Conservation (phyloP, 2,797 vertebrate species). For the Propithecus deckenii region DNA sequence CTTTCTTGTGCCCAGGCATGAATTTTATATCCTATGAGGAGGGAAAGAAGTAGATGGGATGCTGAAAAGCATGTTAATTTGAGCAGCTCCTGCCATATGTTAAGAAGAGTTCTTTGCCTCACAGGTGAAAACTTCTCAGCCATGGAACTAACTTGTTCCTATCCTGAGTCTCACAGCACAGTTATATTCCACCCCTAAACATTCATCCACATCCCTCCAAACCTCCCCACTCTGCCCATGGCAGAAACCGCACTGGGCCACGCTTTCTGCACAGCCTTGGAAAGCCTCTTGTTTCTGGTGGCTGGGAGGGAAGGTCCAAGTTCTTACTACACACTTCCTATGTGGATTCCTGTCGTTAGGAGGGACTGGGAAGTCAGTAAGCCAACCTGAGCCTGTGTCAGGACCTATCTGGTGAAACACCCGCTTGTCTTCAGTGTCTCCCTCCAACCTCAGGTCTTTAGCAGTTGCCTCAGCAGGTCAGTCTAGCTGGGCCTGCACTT, state of each 20-base stretch:
- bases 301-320: not conserved
- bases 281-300: slow-evolving; percentile 9
- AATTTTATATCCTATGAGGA: not conserved
- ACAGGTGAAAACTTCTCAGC: slow-evolving; percentile 1
- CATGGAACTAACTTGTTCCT: not conserved
- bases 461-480: not conserved
- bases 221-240: not conserved
- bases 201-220: not conserved
- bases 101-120: not conserved
- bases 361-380: not conserved
- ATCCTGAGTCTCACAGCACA: not conserved
- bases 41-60: not conserved
- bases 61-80: slow-evolving; percentile 22
- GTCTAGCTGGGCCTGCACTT: not conserved
- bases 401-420: not conserved
- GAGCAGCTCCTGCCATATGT: slow-evolving; percentile 13
- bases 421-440: not conserved
- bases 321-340: not conserved
- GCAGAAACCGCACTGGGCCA: not conserved
- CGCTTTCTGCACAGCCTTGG: not conserved
- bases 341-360: not conserved
- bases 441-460: not conserved
- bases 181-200: not conserved
- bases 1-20: not conserved
- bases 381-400: not conserved